Percentiles rank a stretch among this genome's conserved stretches.
These are phyloP conservation scores for Ylistrum balloti DNA, from an alignment of 1,140 invertebrate species.

Conservation along the genomic window DNA sequence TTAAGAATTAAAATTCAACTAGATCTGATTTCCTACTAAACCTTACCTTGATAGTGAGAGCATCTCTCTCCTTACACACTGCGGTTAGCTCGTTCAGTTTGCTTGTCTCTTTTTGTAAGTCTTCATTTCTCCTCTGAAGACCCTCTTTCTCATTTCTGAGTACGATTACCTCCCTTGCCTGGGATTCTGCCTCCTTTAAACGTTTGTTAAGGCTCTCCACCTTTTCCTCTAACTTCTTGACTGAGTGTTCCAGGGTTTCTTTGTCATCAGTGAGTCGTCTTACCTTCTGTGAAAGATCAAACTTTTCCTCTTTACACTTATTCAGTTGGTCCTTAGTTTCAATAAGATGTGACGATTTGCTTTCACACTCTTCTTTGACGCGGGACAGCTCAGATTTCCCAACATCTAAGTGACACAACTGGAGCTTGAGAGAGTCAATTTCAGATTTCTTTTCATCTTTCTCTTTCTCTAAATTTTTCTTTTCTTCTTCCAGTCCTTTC, in stretches of 20 bases:
- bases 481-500: constrained; percentile 66
- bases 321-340: constrained; percentile 56
- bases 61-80: constrained; percentile 66
- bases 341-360: constrained; percentile 43
- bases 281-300: constrained; percentile 52
- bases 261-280: constrained; percentile 51
- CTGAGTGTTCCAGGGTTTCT: constrained; percentile 61
- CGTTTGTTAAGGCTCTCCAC: constrained; percentile 61
- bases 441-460: constrained; percentile 68
- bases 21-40: too few species aligned
- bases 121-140: constrained; percentile 83
- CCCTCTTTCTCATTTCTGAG: constrained; percentile 71
- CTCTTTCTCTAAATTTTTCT: constrained; percentile 75
- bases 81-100: constrained; percentile 60
- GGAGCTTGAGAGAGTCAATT: constrained; percentile 51
- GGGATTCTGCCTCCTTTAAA: constrained; percentile 58
- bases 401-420: background rate
- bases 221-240: constrained; percentile 60
- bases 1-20: too few species aligned
- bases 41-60: constrained; percentile 57
- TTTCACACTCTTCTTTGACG: constrained; percentile 45
- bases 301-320: constrained; percentile 58
- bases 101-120: constrained; percentile 71
- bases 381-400: constrained; percentile 30
- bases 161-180: constrained; percentile 57